A percentile compares a stretch with the other conserved stretches of the same genome.
phyloP scores from a whole-genome alignment of 1,140 invertebrate genomes.

The Trichoplusia ni region DNA sequence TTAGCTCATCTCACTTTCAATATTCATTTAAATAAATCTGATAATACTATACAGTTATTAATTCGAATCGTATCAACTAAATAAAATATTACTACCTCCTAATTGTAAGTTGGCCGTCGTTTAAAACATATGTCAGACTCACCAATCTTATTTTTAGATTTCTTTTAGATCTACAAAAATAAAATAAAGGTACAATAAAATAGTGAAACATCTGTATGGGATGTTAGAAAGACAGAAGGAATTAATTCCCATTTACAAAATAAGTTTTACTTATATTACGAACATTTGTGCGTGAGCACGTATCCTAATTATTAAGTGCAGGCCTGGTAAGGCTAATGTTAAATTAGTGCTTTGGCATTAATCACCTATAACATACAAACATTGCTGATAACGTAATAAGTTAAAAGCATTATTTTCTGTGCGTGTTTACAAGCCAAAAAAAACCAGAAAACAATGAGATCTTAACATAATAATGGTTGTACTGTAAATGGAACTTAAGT shows the following conservation, averaged over 20 bases:
- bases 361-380: constrained; percentile 1
- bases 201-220: background rate
- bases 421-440: background rate
- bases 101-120: constrained; percentile 26
- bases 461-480: background rate
- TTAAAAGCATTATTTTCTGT: background rate
- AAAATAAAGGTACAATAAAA: constrained; percentile 17
- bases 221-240: constrained; percentile 9
- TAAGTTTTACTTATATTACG: background rate
- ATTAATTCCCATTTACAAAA: constrained; percentile 18
- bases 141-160: constrained; percentile 14
- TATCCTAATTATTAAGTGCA: constrained; percentile 6
- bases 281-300: background rate
- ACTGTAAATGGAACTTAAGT: constrained; percentile 18
- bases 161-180: constrained; percentile 22
- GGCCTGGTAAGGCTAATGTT: background rate
- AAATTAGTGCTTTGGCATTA: constrained; percentile 14
- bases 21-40: constrained; percentile 18
- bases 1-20: constrained; percentile 3
- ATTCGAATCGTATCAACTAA: constrained; percentile 26
- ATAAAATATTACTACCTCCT: constrained; percentile 22
- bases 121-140: constrained; percentile 43
- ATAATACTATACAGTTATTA: constrained; percentile 21
- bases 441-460: background rate
- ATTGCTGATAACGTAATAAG: background rate